A percentile compares a stretch with the other conserved stretches of the same genome.
phyloP scores from a whole-genome alignment of 2,797 vertebrate genomes.

The Cuculus canorus region DNA sequence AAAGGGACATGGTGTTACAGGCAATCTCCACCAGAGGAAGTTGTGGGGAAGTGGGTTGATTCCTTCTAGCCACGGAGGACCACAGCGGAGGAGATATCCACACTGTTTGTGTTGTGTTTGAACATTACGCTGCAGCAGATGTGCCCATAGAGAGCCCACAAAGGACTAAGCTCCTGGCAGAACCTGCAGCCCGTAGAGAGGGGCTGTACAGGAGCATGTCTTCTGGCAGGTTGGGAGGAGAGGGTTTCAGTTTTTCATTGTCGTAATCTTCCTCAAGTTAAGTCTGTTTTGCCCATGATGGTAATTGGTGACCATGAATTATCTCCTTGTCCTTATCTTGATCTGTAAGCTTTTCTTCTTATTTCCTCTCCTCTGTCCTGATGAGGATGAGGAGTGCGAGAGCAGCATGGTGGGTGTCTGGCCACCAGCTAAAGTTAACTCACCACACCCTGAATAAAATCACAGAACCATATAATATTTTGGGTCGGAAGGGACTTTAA shows the following conservation, averaged over 20 bases:
- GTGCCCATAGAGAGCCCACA: neutral
- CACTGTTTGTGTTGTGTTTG: rapidly evolving
- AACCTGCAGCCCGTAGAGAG: neutral
- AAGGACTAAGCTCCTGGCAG: neutral
- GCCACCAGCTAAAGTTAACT: neutral
- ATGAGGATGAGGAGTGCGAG: neutral
- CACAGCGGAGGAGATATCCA: neutral
- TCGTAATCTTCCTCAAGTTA: neutral
- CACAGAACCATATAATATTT: no score
- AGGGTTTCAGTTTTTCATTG: neutral
- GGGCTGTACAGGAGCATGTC: rapidly evolving
- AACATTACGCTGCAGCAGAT: neutral
- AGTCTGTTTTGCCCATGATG: neutral
- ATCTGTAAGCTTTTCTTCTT: neutral
- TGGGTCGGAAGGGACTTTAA: no score
- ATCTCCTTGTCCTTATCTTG: neutral
- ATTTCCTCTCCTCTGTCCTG: neutral
- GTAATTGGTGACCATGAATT: neutral
- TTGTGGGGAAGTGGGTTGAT: rapidly evolving
- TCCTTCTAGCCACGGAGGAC: neutral
- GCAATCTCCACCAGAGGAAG: neutral
- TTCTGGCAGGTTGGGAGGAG: neutral
- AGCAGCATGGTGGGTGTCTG: neutral
- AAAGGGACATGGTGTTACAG: neutral
- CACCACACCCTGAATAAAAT: neutral